These are phyloP conservation scores for Microctonus aethiopoides DNA, from an alignment of 2,888 invertebrate species.

Conservation along the genomic window DNA sequence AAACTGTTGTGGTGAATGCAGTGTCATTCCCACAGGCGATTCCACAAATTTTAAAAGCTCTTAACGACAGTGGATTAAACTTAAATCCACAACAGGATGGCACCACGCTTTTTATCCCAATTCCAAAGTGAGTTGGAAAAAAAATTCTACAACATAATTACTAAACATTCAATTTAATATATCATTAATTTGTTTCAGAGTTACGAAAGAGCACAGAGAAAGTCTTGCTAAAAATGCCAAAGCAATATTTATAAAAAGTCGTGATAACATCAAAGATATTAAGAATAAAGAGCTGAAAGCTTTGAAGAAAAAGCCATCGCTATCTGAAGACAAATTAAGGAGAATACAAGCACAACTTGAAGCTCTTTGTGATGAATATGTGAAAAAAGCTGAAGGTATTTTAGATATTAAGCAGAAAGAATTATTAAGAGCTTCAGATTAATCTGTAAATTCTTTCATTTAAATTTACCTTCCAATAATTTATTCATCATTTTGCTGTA, in stretches of 20 bases:
- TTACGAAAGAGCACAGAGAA: slow-evolving; percentile 94
- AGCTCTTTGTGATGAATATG: slow-evolving; percentile 76
- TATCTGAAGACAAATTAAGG: slow-evolving; percentile 78
- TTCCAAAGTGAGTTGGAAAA: slow-evolving; percentile 79
- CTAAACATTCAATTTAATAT: slow-evolving; percentile 8
- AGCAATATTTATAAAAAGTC: slow-evolving; percentile 80
- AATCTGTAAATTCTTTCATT: slow-evolving; percentile 4
- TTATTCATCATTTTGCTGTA: neutral
- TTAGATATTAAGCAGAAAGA: slow-evolving; percentile 80
- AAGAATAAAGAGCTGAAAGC: slow-evolving; percentile 80
- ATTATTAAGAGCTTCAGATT: slow-evolving; percentile 70
- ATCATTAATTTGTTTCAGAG: slow-evolving; percentile 66
- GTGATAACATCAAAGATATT: slow-evolving; percentile 79
- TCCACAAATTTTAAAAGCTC: slow-evolving; percentile 80
- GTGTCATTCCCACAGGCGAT: slow-evolving; percentile 87
- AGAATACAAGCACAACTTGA: slow-evolving; percentile 78
- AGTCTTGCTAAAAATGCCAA: slow-evolving; percentile 89
- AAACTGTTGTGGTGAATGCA: slow-evolving; percentile 86
- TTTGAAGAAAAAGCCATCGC: slow-evolving; percentile 76
- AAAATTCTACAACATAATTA: neutral
- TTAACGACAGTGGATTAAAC: slow-evolving; percentile 86
- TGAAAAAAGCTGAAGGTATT: slow-evolving; percentile 74
- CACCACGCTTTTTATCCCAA: slow-evolving; percentile 86
- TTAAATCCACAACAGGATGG: slow-evolving; percentile 96
- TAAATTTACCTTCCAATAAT: neutral